phyloP scores from a whole-genome alignment of 2,113 vertebrate species.

The Hemibagrus wyckioides region DNA sequence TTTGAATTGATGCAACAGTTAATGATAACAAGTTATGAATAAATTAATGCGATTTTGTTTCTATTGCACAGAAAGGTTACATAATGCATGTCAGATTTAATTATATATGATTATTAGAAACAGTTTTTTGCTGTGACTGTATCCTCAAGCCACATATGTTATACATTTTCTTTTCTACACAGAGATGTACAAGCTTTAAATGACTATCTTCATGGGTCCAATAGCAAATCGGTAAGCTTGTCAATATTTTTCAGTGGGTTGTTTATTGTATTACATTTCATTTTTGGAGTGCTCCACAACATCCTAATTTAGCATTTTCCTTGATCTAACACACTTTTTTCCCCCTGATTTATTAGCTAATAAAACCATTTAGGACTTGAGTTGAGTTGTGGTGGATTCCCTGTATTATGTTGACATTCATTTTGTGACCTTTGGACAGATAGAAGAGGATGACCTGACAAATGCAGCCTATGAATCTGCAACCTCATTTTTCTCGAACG shows the following conservation, averaged over 20 bases:
- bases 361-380: neutral
- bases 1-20: neutral
- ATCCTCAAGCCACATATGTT: neutral
- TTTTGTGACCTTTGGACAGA: conserved; percentile 59
- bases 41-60: neutral
- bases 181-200: conserved; percentile 96
- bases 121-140: neutral
- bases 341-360: neutral
- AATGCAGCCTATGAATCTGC: conserved; percentile 88
- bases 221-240: conserved; percentile 91
- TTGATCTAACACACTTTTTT: neutral
- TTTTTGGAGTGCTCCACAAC: neutral
- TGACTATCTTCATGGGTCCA: conserved; percentile 95
- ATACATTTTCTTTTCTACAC: conserved; percentile 43
- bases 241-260: neutral
- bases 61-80: neutral
- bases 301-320: neutral
- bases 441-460: conserved; percentile 88
- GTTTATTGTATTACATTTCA: neutral
- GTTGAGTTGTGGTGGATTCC: neutral
- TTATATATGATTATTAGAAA: neutral
- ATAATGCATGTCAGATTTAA: neutral
- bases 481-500: conserved; percentile 88
- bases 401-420: neutral
- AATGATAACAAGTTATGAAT: neutral